Percentiles rank a stretch among this genome's conserved stretches.
phyloP scores from a whole-genome alignment of 2,113 vertebrate genomes.

The Phyllopteryx taeniolatus region DNA sequence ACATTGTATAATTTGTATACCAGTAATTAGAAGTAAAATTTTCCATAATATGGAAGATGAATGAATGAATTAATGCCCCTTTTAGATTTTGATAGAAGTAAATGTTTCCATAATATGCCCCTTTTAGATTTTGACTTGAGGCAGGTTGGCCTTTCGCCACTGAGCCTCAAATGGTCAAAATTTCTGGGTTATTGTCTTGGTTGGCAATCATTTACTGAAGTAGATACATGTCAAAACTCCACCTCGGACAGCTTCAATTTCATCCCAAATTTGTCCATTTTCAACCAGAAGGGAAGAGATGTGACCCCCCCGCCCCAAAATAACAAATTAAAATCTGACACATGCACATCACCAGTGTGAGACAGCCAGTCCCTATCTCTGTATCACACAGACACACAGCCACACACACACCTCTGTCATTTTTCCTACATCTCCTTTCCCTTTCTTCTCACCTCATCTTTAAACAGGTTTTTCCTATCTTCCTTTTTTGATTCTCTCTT shows the following conservation, averaged over 20 bases:
- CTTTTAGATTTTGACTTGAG: no score
- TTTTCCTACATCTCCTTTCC: slow-evolving; percentile 23
- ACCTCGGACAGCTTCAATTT: background rate
- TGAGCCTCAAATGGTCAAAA: no score
- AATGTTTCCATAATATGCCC: no score
- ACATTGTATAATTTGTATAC: no score
- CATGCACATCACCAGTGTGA: slow-evolving; percentile 20
- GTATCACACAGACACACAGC: slow-evolving; percentile 20
- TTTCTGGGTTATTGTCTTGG: background rate
- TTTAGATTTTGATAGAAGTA: no score
- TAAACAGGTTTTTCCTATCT: slow-evolving; percentile 12
- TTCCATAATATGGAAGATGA: no score
- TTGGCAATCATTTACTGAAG: background rate
- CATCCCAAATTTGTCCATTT: background rate
- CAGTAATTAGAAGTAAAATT: no score
- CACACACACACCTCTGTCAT: slow-evolving; percentile 32
- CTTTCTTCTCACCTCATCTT: slow-evolving; percentile 19
- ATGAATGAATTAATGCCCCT: no score
- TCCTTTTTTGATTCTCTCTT: slow-evolving; percentile 22
- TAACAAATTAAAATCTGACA: background rate
- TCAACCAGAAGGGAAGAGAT: background rate
- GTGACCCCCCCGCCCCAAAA: background rate
- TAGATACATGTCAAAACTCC: background rate
- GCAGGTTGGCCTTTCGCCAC: no score
- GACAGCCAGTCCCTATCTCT: slow-evolving; percentile 46